Conservation (phyloP, 2,888 invertebrate species). For the Drosophila recens region DNA sequence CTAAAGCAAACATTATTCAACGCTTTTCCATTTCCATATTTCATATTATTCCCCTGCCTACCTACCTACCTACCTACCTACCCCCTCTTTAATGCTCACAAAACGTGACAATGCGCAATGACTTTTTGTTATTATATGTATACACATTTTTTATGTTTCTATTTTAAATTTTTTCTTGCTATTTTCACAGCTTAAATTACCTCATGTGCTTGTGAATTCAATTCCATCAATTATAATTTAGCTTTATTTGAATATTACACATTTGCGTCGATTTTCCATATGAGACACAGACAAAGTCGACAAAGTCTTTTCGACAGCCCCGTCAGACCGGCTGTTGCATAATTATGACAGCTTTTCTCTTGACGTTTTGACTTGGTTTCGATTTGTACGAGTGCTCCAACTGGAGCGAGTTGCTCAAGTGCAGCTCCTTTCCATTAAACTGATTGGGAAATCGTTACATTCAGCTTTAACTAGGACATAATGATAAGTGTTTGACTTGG, state of each 20-base stretch:
- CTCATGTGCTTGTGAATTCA: constrained; percentile 62
- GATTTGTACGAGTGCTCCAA: constrained; percentile 28
- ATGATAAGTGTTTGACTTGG: not conserved
- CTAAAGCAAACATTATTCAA: constrained; percentile 59
- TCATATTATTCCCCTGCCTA: constrained; percentile 25
- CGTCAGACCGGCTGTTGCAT: constrained; percentile 68
- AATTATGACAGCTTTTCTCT: constrained; percentile 66
- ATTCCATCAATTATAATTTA: constrained; percentile 43
- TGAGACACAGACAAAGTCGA: constrained; percentile 10
- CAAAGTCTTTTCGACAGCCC: constrained; percentile 38
- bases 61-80: not conserved
- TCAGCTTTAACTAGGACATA: constrained; percentile 1
- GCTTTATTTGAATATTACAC: constrained; percentile 35
- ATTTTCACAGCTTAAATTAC: constrained; percentile 58
- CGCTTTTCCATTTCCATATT: constrained; percentile 55
- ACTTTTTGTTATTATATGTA: constrained; percentile 20
- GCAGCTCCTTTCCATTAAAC: constrained; percentile 17
- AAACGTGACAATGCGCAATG: constrained; percentile 61
- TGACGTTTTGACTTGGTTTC: constrained; percentile 47
- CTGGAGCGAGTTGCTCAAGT: constrained; percentile 17
- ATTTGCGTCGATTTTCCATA: constrained; percentile 48
- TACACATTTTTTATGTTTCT: constrained; percentile 27
- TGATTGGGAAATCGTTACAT: constrained; percentile 7
- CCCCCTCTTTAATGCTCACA: constrained; percentile 28
- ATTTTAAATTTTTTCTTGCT: constrained; percentile 20